phyloP scores from a whole-genome alignment of 1,140 invertebrate species.

The Schlechtendalia chinensis region DNA sequence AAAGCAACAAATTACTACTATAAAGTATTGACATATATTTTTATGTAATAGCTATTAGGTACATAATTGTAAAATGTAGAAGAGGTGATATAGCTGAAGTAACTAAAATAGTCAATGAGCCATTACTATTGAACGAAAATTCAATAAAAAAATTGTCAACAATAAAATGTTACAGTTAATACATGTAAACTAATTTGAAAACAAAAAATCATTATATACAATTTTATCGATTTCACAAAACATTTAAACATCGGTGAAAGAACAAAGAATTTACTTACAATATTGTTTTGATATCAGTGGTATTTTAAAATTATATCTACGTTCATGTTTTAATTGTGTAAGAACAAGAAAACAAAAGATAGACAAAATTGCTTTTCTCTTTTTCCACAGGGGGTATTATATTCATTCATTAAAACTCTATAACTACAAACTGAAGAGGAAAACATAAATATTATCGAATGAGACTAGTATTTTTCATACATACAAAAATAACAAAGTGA shows the following conservation, averaged over 20 bases:
- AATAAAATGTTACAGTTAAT: not conserved
- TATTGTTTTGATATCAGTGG: not conserved
- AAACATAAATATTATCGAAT: too few species aligned
- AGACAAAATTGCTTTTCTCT: not conserved
- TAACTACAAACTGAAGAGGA: too few species aligned
- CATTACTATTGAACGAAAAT: not conserved
- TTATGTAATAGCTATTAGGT: too few species aligned
- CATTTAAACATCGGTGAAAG: not conserved
- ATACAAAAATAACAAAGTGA: too few species aligned
- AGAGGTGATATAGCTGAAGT: not conserved
- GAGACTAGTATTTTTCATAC: too few species aligned
- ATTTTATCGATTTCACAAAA: not conserved
- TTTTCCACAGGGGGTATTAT: conserved; percentile 6
- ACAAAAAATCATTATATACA: too few species aligned
- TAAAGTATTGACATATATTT: too few species aligned
- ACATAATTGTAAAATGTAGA: too few species aligned
- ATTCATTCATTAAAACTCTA: too few species aligned
- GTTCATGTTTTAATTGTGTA: not conserved
- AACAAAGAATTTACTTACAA: not conserved
- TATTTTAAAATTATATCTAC: not conserved
- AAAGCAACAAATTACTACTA: too few species aligned
- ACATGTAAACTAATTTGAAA: too few species aligned
- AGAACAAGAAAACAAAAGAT: not conserved
- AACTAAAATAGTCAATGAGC: not conserved
- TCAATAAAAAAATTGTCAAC: not conserved